Evolutionary conservation across 2,113 vertebrate genomes (phyloP).

Genomic region (Ceyx melanurus): DNA sequence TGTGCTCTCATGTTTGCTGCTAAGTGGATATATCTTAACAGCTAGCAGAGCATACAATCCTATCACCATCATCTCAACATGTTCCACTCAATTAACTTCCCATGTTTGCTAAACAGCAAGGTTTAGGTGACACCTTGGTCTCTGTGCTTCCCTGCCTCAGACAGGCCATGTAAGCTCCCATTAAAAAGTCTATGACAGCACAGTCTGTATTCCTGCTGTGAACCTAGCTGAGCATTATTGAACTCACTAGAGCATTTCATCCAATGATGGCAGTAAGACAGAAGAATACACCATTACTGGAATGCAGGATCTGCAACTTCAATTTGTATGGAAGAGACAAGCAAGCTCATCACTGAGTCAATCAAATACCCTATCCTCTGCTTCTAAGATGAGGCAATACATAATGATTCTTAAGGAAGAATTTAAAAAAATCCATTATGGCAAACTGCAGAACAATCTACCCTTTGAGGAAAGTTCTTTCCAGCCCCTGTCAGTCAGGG

Average conservation of each 20-base stretch:
- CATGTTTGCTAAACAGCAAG: background rate
- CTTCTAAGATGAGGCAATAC: background rate
- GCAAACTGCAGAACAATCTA: background rate
- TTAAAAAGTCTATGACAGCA: background rate
- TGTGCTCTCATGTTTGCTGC: background rate
- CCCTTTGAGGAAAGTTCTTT: background rate
- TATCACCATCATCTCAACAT: rapidly evolving
- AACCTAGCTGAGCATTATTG: background rate
- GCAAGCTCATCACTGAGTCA: background rate
- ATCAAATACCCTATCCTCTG: too few relatives aligned
- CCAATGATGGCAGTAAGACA: background rate
- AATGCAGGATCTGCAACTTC: background rate
- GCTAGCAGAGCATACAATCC: background rate
- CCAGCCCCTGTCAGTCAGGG: background rate
- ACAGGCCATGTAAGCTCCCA: background rate
- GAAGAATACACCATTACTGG: background rate
- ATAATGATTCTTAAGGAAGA: background rate
- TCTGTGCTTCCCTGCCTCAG: background rate
- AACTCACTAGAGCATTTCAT: background rate
- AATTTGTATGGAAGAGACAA: background rate
- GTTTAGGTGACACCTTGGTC: background rate
- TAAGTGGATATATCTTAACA: background rate
- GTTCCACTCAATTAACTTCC: background rate
- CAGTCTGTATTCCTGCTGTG: background rate
- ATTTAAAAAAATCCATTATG: background rate